Percentiles rank a stretch among this genome's conserved stretches.
Conservation (phyloP, 2,113 vertebrate genomes). For the Halcyon malimbica region DNA sequence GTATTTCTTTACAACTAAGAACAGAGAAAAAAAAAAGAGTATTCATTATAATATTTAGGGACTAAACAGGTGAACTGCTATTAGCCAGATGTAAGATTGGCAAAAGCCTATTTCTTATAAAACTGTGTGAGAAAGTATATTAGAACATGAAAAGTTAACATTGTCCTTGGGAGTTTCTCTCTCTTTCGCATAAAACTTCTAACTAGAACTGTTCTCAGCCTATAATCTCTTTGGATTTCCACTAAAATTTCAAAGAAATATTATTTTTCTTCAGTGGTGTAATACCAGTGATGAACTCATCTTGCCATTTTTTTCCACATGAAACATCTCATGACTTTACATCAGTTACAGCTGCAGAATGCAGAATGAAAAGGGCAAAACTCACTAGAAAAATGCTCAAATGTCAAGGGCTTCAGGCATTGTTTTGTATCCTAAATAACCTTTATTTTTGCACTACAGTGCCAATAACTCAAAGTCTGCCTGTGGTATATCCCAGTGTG, state of each 20-base stretch:
- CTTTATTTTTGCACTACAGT: constrained; percentile 35
- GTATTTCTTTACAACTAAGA: neutral
- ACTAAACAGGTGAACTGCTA: neutral
- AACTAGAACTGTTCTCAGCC: neutral
- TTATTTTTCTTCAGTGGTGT: neutral
- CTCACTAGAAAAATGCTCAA: constrained; percentile 33
- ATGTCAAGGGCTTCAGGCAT: constrained; percentile 5
- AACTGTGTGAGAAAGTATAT: neutral
- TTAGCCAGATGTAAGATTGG: neutral
- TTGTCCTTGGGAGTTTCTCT: neutral
- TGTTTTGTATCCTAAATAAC: constrained; percentile 43
- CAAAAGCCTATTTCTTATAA: neutral
- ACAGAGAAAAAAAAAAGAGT: neutral
- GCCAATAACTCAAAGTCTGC: constrained; percentile 48
- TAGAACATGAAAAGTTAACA: neutral
- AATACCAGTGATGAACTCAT: neutral
- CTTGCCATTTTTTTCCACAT: neutral
- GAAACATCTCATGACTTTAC: neutral
- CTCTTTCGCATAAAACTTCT: neutral
- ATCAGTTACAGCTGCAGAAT: constrained; percentile 2
- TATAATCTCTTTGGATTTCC: neutral
- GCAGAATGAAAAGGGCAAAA: constrained; percentile 52
- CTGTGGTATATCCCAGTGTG: constrained; percentile 27
- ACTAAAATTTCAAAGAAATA: neutral
- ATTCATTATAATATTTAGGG: neutral